A percentile compares a stretch with the other conserved stretches of the same genome.
Evolutionary conservation across 2,113 vertebrate species (phyloP).

Genomic region (Aegypius monachus): DNA sequence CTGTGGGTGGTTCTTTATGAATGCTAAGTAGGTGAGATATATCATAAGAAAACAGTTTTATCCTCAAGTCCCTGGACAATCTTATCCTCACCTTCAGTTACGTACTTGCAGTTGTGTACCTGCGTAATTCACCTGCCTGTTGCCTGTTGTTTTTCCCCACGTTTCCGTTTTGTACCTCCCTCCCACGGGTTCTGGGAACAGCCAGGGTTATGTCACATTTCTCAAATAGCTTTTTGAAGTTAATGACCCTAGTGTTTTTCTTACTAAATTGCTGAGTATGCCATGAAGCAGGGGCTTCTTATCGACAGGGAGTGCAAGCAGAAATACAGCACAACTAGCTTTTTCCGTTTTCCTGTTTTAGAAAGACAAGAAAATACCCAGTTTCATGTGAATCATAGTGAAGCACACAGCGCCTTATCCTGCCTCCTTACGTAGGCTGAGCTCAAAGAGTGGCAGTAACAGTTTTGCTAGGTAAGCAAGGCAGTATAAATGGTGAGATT

Average conservation of each 20-base stretch:
- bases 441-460: background rate
- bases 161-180: background rate
- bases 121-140: background rate
- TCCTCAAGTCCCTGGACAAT: background rate
- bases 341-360: background rate
- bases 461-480: background rate
- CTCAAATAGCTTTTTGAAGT: background rate
- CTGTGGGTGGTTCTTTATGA: background rate
- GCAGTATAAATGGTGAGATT: background rate
- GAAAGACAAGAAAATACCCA: background rate
- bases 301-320: background rate
- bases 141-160: background rate
- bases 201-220: background rate
- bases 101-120: background rate
- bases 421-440: background rate
- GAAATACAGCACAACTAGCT: background rate
- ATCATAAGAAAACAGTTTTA: background rate
- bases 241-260: background rate
- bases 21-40: background rate
- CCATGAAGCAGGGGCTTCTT: background rate
- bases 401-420: rapidly evolving
- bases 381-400: background rate
- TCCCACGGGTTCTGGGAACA: background rate
- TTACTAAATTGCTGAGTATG: background rate
- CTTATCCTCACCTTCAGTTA: background rate